A percentile compares a stretch with the other conserved stretches of the same genome.
Evolutionary conservation across 2,113 vertebrate species (phyloP).

Genomic region (Nothocercus nigrocapillus): DNA sequence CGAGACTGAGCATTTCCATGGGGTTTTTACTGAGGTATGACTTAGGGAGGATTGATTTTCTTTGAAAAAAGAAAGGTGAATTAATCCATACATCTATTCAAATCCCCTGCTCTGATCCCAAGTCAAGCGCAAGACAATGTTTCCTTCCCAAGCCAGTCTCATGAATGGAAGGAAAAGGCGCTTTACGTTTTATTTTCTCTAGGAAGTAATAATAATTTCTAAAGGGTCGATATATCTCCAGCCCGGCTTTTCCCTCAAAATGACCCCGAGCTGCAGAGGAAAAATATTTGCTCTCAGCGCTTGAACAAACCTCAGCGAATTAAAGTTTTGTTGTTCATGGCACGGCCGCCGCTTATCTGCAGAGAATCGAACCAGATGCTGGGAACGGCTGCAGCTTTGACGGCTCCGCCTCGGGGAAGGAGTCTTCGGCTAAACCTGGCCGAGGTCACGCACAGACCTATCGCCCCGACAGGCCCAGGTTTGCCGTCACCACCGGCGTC

Average conservation of each 20-base stretch:
- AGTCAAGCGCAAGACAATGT: constrained; percentile 31
- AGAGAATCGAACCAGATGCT: constrained; percentile 81
- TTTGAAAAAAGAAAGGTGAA: constrained; percentile 18
- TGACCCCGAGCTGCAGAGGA: constrained; percentile 77
- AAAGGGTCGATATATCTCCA: constrained; percentile 71
- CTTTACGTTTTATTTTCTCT: constrained; percentile 78
- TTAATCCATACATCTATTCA: constrained; percentile 27
- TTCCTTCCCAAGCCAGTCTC: constrained; percentile 35
- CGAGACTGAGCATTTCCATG: constrained; percentile 5
- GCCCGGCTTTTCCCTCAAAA: constrained; percentile 76
- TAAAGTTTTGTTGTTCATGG: constrained; percentile 82
- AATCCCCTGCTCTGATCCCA: constrained; percentile 22
- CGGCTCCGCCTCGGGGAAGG: constrained; percentile 40
- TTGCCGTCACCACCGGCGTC: accelerated
- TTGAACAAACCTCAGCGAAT: constrained; percentile 80
- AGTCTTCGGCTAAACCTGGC: background rate
- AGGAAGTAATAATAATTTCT: constrained; percentile 79
- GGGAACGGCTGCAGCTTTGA: constrained; percentile 52
- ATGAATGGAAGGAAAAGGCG: constrained; percentile 70
- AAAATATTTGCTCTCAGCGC: constrained; percentile 80
- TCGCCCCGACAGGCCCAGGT: background rate
- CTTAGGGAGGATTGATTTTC: constrained; percentile 37
- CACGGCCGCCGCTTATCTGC: constrained; percentile 78
- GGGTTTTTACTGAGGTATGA: constrained; percentile 13
- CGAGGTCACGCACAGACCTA: background rate